These are phyloP conservation scores for Crioceris asparagi DNA, from an alignment of 2,888 invertebrate genomes.

Conservation along the genomic window DNA sequence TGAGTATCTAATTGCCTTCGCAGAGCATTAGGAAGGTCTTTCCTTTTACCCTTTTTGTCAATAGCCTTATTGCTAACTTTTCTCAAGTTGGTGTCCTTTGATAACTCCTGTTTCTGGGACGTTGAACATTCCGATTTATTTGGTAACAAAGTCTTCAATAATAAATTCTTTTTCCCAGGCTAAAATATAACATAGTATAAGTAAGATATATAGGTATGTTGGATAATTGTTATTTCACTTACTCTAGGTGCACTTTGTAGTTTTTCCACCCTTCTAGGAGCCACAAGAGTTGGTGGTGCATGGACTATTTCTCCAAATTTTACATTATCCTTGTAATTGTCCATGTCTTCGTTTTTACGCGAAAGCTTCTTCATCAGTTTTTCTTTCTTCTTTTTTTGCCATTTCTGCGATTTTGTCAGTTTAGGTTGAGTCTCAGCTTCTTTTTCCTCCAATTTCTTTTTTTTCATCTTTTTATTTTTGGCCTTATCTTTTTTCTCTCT, in stretches of 20 bases:
- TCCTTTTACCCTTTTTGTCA: constrained; percentile 48
- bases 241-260: constrained; percentile 22
- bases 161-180: constrained; percentile 54
- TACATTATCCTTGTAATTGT: constrained; percentile 48
- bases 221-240: constrained; percentile 10
- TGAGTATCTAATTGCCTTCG: constrained; percentile 49
- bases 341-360: constrained; percentile 29
- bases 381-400: constrained; percentile 41
- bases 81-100: constrained; percentile 21
- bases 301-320: constrained; percentile 66
- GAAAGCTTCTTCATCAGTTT: constrained; percentile 23
- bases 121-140: constrained; percentile 2
- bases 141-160: constrained; percentile 45
- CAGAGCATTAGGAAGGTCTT: constrained; percentile 47
- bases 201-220: not conserved
- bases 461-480: constrained; percentile 33
- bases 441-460: constrained; percentile 31
- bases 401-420: constrained; percentile 45
- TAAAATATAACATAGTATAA: constrained; percentile 28
- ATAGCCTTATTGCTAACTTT: constrained; percentile 25
- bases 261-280: constrained; percentile 42
- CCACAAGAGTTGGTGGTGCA: constrained; percentile 56
- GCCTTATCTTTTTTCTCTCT: constrained; percentile 29
- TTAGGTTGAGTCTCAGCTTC: constrained; percentile 28
- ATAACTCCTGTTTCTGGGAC: constrained; percentile 3